phyloP scores from a whole-genome alignment of 2,888 invertebrate genomes.

The Pyrochroa serraticornis region DNA sequence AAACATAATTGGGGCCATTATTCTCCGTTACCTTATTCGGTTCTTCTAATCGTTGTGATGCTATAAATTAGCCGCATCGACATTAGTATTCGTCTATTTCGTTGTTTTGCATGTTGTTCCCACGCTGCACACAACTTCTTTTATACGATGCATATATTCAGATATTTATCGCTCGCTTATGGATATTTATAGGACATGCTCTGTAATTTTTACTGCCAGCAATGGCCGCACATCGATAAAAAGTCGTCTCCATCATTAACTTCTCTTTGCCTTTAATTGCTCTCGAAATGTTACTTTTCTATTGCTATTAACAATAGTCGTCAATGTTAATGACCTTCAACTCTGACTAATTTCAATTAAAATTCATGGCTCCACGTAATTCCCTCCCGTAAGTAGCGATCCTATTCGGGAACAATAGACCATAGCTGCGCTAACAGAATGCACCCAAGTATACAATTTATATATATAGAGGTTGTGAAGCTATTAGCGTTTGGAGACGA shows the following conservation, averaged over 20 bases:
- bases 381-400: constrained; percentile 29
- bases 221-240: not conserved
- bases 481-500: too few relatives aligned
- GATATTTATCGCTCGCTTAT: constrained; percentile 8
- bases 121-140: constrained; percentile 7
- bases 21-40: not conserved
- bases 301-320: not conserved
- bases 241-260: not conserved
- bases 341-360: constrained; percentile 27
- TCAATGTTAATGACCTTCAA: constrained; percentile 35
- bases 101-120: constrained; percentile 13
- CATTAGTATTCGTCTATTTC: constrained; percentile 12
- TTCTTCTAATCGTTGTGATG: not conserved
- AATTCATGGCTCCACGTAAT: constrained; percentile 31
- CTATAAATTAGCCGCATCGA: not conserved
- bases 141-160: constrained; percentile 3
- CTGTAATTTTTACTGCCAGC: not conserved
- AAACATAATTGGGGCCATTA: not conserved
- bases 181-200: constrained; percentile 14
- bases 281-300: not conserved
- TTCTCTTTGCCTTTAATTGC: not conserved
- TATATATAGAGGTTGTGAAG: too few relatives aligned
- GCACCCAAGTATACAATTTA: too few relatives aligned
- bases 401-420: constrained; percentile 36
- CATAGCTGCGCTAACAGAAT: constrained; percentile 2